Conservation (phyloP, 2,888 invertebrate genomes). For the Agrypnus murinus region DNA sequence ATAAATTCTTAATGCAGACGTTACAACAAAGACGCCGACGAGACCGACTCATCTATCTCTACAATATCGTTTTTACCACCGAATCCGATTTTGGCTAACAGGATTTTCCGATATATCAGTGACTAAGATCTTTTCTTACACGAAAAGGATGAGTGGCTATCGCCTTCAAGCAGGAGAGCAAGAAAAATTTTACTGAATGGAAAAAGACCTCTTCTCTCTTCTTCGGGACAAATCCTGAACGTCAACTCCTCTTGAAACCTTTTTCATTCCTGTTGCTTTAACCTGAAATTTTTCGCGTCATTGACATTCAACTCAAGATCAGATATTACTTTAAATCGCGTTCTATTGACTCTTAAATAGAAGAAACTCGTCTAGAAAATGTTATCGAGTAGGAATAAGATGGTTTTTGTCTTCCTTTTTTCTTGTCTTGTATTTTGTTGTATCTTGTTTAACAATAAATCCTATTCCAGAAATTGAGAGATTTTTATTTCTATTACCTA, state of each 20-base stretch:
- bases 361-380: slow-evolving; percentile 13
- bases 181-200: slow-evolving; percentile 23
- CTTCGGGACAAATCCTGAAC: slow-evolving; percentile 24
- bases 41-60: no score
- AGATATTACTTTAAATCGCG: slow-evolving; percentile 32
- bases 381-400: no score
- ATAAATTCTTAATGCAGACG: no score
- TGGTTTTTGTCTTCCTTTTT: neutral
- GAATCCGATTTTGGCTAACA: slow-evolving; percentile 13
- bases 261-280: slow-evolving; percentile 30
- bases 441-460: neutral
- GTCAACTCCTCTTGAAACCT: slow-evolving; percentile 8
- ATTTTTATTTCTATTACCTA: no score
- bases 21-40: no score
- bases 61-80: neutral
- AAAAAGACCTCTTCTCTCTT: neutral
- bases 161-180: slow-evolving; percentile 8
- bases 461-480: neutral
- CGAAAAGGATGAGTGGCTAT: slow-evolving; percentile 1
- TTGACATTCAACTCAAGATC: slow-evolving; percentile 27
- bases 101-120: slow-evolving; percentile 12
- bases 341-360: slow-evolving; percentile 24
- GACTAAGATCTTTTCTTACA: slow-evolving; percentile 3
- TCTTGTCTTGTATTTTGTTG: neutral
- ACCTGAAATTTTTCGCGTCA: slow-evolving; percentile 32